Evolutionary conservation across 2,113 vertebrate species (phyloP).

Genomic region (Pampusana beccarii): DNA sequence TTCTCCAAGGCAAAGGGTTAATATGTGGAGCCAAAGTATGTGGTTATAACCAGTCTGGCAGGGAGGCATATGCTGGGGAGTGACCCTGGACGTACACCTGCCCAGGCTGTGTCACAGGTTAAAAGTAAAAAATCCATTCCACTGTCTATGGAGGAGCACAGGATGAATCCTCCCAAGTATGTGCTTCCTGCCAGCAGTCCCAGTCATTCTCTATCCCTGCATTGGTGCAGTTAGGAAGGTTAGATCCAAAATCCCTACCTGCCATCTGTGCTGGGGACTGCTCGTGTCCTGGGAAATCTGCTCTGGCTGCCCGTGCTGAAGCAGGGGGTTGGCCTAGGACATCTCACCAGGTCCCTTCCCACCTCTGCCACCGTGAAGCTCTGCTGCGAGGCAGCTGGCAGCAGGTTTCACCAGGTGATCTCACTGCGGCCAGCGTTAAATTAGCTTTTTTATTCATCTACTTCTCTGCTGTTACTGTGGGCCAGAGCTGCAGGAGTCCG

Average conservation of each 20-base stretch:
- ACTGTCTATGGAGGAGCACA: background rate
- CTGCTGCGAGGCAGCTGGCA: background rate
- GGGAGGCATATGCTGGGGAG: rapidly evolving
- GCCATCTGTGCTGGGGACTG: background rate
- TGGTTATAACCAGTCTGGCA: background rate
- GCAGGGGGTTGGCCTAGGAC: background rate
- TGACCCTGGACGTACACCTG: background rate
- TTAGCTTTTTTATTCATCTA: background rate
- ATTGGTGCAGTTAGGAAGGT: background rate
- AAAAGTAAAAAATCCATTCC: background rate
- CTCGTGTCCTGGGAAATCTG: background rate
- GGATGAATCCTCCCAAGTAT: background rate
- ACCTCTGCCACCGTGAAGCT: background rate
- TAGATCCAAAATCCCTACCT: background rate
- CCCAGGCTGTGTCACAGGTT: background rate
- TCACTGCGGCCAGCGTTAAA: background rate
- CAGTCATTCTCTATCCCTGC: background rate
- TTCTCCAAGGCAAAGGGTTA: background rate
- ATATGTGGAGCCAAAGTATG: background rate
- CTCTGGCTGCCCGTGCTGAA: background rate
- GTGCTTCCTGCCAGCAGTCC: background rate
- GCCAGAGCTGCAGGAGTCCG: background rate
- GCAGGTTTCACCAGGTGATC: background rate
- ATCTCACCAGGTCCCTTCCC: background rate
- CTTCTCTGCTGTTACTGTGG: background rate